phyloP scores from a whole-genome alignment of 2,888 invertebrate genomes.

The Melanostoma scalare region DNA sequence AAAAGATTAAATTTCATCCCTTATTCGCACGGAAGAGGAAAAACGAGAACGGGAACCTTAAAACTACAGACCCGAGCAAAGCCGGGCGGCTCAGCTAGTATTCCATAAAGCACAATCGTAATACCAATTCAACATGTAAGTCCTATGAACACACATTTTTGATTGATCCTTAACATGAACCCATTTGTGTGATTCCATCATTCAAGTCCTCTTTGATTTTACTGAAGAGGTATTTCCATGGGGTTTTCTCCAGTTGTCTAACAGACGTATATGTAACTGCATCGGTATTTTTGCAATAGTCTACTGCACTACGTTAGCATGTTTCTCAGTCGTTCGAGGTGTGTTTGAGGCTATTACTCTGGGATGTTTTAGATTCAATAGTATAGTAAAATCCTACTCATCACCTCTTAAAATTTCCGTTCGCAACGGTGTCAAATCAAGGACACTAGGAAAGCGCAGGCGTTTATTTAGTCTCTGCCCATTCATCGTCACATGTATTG shows the following conservation, averaged over 20 bases:
- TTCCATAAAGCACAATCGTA: too few species aligned
- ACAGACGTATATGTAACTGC: not conserved
- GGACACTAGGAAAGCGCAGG: slow-evolving; percentile 55
- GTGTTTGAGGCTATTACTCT: slow-evolving; percentile 19
- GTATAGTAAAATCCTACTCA: not conserved
- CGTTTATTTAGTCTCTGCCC: slow-evolving; percentile 11
- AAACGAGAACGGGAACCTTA: too few species aligned
- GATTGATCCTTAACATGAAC: slow-evolving; percentile 35
- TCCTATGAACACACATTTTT: slow-evolving; percentile 18
- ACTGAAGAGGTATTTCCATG: not conserved
- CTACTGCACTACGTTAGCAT: slow-evolving; percentile 46
- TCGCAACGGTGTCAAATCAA: slow-evolving; percentile 63
- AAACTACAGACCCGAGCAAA: too few species aligned
- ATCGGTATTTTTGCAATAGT: not conserved
- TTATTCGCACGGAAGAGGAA: too few species aligned
- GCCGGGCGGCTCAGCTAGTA: too few species aligned
- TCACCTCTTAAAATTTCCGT: slow-evolving; percentile 1
- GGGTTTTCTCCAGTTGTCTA: too few species aligned
- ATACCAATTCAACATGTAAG: not conserved
- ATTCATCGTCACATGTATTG: slow-evolving; percentile 31
- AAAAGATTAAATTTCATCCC: too few species aligned
- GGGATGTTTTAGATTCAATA: slow-evolving; percentile 7
- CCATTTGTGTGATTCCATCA: slow-evolving; percentile 9
- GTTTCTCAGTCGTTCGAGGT: slow-evolving; percentile 46
- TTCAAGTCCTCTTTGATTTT: not conserved